Evolutionary conservation across 1,140 invertebrate genomes (phyloP), one percentile per base, ranked within the genome.

Genomic region (Phymastichus coffea): DNA sequence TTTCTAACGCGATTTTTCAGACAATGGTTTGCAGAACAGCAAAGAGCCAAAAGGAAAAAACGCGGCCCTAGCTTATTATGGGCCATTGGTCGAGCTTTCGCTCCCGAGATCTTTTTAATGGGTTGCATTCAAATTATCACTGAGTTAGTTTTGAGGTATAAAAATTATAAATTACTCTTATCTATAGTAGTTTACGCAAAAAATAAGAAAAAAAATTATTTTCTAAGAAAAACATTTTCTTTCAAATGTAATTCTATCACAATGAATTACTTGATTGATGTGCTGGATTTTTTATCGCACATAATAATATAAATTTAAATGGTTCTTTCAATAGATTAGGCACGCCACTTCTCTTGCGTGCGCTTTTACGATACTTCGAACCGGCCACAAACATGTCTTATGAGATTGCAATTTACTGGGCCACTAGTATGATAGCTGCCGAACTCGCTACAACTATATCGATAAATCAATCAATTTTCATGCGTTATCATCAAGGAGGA

Each of bases 11-110:
- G n/a, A n/a, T 30, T n/a, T n/a, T n/a, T n/a, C n/a, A n/a, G n/a
- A n/a, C n/a, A n/a, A n/a, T n/a, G n/a, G n/a, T n/a, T n/a, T n/a
- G n/a, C n/a, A n/a, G n/a, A n/a, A n/a, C n/a, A n/a, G n/a, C n/a
- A n/a, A n/a, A n/a, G n/a, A n/a, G n/a, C n/a, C n/a, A n/a, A n/a
- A n/a, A n/a, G n/a, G n/a, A n/a, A n/a, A n/a, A n/a, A n/a, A n/a
- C n/a, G n/a, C n/a, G n/a, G n/a, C n/a, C n/a, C n/a, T n/a, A 81
- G 71, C 62, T 58, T 83, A 1, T 55, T 82, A 17, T 78, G 76
- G 58, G 84, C 86, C 9, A 85, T 87, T 59, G 73, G 86, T 26
- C 79, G 79, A 58, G 84, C 84, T 2, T 87, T 86, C 52, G 75
- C 82, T 0, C 78, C 70, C 25, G 71, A 83, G 46, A 83, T 81